Conservation (phyloP, 1,140 invertebrate species). For the Argopecten irradians region DNA sequence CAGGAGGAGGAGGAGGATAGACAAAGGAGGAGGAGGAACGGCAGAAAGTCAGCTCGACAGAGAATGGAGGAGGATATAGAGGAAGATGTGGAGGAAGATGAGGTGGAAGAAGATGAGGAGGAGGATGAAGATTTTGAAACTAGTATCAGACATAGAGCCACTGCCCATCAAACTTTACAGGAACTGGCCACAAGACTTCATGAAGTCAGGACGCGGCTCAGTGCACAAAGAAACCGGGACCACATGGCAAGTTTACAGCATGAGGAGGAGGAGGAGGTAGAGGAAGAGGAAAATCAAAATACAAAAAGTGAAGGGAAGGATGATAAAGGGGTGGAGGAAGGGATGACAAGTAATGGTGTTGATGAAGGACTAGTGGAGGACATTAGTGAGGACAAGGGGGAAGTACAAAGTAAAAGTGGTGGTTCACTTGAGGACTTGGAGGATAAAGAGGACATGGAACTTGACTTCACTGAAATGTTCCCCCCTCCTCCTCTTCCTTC, state of each 20-base stretch:
- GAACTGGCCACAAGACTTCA: constrained; percentile 2
- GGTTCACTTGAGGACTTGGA: constrained; percentile 1
- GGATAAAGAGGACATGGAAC: constrained; percentile 31
- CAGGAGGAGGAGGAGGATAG: constrained; percentile 47
- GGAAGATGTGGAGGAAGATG: constrained; percentile 40
- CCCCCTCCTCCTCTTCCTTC: constrained; percentile 3
- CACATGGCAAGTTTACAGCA: not conserved
- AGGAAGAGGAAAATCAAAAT: constrained; percentile 32
- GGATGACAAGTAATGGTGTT: constrained; percentile 51
- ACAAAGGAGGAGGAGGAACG: not conserved
- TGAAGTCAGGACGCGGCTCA: constrained; percentile 5
- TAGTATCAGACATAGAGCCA: not conserved
- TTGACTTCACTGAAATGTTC: constrained; percentile 27
- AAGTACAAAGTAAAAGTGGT: constrained; percentile 33
- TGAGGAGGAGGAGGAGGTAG: constrained; percentile 40
- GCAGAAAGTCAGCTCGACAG: not conserved
- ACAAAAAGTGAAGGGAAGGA: constrained; percentile 36
- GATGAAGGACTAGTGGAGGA: constrained; percentile 42
- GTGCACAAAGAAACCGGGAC: not conserved
- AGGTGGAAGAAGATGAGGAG: constrained; percentile 42
- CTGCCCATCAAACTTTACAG: constrained; percentile 29
- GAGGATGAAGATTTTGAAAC: constrained; percentile 31
- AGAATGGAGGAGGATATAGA: constrained; percentile 36
- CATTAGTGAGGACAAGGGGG: not conserved
- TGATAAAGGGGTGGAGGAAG: constrained; percentile 45